Evolutionary conservation across 2,797 vertebrate genomes (phyloP), one percentile per base, ranked within the genome.

Genomic region (Amblyopsis hoosieri): DNA sequence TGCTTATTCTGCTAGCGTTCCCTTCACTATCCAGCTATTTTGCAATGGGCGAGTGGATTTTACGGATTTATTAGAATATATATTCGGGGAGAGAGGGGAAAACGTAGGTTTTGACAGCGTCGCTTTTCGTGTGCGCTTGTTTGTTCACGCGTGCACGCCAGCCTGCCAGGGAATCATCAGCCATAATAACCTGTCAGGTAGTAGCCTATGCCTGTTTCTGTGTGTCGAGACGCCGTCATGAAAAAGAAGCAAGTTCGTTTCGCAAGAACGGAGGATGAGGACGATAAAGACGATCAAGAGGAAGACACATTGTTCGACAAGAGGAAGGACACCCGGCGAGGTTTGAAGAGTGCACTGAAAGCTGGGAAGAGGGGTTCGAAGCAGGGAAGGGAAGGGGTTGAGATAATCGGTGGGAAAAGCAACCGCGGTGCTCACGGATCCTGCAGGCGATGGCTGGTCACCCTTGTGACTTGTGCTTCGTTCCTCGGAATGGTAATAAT

Each of bases 211-310:
- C 70, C 82, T 14, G 55, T 71, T 0, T 79, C 78, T 42, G 79
- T 83, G 74, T 72, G 56, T 0, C 74, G 63, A 68, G 78, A 86
- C 45, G 13, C 54, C 31, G 67, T 15, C 1, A 88, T 67, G 0
- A 89, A 88, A 8, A 93, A 93, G 87, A 94, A 94, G 69, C 94
- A 93, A 53, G 94, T 94, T 2, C 93, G 91, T 2, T 95, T 95
- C 71, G 91, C 93, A 46, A 85, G 85, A 19, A 82, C 90, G 83
- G 79, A 87, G 58, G 87, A 92, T 6, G 80, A 87, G 0, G 83
- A 84, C 2, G 87, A 86, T 14, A 73, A 86, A 48, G 83, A 91
- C 12, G 89, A 91, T 0, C 83, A 90, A 68, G 91, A 91, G 45
- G 89, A 93, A 57, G 89, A 93, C 74, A 92, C 91, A 0, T 78